Conservation (phyloP, 2,888 invertebrate genomes). For the Phengaris arion region DNA sequence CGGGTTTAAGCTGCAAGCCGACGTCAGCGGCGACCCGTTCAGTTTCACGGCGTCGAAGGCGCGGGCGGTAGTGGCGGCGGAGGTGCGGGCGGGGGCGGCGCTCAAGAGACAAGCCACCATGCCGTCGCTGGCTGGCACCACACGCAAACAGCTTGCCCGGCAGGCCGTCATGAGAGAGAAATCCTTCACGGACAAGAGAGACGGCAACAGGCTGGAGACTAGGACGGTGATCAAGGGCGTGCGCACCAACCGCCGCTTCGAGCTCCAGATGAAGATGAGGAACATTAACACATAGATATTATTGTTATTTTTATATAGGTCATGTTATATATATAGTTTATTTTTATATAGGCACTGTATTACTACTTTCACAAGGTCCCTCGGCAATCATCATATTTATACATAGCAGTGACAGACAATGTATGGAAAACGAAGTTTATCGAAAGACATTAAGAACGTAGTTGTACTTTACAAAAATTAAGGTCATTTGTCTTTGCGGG, state of each 20-base stretch:
- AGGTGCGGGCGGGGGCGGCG: constrained; percentile 34
- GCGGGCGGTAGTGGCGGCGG: background rate
- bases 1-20: constrained; percentile 65
- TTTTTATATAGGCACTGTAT: background rate
- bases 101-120: constrained; percentile 43
- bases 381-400: background rate
- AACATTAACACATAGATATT: constrained; percentile 51
- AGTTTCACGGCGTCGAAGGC: constrained; percentile 49
- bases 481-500: background rate
- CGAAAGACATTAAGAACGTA: background rate
- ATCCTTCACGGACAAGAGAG: constrained; percentile 56
- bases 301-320: background rate
- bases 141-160: constrained; percentile 56
- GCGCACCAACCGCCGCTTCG: constrained; percentile 85
- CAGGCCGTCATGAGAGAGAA: constrained; percentile 63
- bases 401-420: background rate
- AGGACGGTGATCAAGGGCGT: constrained; percentile 82
- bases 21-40: constrained; percentile 65
- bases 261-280: constrained; percentile 84
- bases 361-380: background rate
- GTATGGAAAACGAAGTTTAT: background rate
- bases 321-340: no score
- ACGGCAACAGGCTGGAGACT: constrained; percentile 56
- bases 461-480: background rate
- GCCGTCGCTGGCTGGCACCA: constrained; percentile 55